Evolutionary conservation across 2,888 invertebrate genomes (phyloP), one percentile per base, ranked within the genome.

Genomic region (Pandemis corylana): DNA sequence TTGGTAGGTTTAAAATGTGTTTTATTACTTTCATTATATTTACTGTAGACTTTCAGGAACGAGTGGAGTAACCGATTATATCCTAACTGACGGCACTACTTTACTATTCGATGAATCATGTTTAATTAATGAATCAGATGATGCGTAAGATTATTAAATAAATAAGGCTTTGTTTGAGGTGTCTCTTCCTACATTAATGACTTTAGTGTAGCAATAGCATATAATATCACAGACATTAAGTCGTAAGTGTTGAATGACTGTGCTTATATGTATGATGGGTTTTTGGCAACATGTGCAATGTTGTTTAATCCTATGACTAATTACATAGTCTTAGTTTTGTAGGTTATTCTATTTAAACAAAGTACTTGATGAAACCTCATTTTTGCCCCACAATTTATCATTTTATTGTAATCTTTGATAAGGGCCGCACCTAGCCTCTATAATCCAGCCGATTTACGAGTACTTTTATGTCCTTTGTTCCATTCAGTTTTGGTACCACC

Each of bases 361-460:
- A 36, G 53, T 20, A 63, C 15, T 70, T 41, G 63, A 66, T 46
- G n/a, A 41, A 73, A 67, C 70, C 53, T 75, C 62, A 67, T 63
- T 75, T 36, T 63, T 41, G 49, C 15, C 62, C 46, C 51, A 15
- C 59, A 74, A 67, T 71, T 71, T 74, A 76, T 77, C 76, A 76
- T 76, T 68, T 76, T 78, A 77, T 78, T 76, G 76, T 78, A 80
- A 79, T 80, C 78, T 70, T 7, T 66, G 92, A 92, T 91, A 91
- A 89, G 80, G 81, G 86, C 90, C 91, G 80, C 92, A 84, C 91
- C 88, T 82, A 82, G 77, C 77, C 77, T 78, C 77, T 83, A 79
- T 84, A 83, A 83, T 76, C 77, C 80, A 72, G 77, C 80, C 78
- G 85, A 86, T 84, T 77, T 79, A 71, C 79, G 75, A 77, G 80